Base-by-base conservation (phyloP, 37 sponge, comb jelly and placozoan species). In the Beroe forskalii region DNA sequence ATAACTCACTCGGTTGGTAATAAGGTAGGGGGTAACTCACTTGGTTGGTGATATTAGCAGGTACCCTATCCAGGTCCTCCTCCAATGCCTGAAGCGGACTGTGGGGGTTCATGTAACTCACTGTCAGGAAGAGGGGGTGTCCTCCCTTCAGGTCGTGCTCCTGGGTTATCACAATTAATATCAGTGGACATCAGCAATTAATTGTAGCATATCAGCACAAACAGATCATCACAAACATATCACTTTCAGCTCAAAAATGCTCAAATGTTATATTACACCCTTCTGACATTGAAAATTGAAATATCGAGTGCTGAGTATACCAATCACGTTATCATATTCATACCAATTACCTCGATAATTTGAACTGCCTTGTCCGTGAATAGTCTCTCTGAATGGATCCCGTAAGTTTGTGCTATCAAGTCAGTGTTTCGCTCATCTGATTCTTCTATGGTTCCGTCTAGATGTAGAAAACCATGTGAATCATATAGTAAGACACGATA, bases 21-120 rank as follows among this genome's bases (percentile, higher is more conserved):
- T n/a, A n/a, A n/a, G n/a, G n/a, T n/a, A n/a, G n/a, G n/a, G n/a
- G n/a, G n/a, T n/a, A n/a, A 27, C 75, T 37, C 22, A 72, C 75
- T 12, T 4, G 2, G 22, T 72, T 72, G 19, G 75, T 72, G 8
- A 37, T 20, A 20, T 72, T 72, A 32, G 6, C 4, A 20, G 75
- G 75, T 6, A 72, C 75, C 22, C 40, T 72, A 23, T 22, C 30
- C 40, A 72, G 39, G 40, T 72, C 75, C 1, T 72, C 75, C 38
- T 72, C 39, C 30, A 72, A 20, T 23, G 38, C 40, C 20, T 72
- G 75, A 22, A 72, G 40, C 1, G 75, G 75, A 37, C 75, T 72
- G 39, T 72, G 75, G 14, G 75, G 75, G 75, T 72, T 72, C 75
- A 72, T 72, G 75, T 72, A 72, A 30, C 75, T 72, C 20, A 72